A percentile compares a stretch with the other conserved stretches of the same genome.
Conservation (phyloP, 2,888 invertebrate genomes). For the Gasteruption jaculator region DNA sequence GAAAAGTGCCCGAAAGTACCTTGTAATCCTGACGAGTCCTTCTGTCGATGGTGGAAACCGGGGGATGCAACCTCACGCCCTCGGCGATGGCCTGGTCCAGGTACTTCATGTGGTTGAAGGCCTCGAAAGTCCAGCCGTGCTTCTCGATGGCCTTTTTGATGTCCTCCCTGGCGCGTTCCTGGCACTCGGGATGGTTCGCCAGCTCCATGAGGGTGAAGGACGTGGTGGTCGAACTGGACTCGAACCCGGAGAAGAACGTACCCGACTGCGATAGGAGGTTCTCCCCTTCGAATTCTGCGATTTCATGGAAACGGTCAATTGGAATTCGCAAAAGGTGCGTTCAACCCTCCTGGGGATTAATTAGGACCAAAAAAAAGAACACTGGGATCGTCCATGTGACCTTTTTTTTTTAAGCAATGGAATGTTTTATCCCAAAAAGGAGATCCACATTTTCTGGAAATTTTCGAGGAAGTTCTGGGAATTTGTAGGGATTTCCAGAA, state of each 20-base stretch:
- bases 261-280: constrained; percentile 42
- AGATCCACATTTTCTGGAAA: too few relatives aligned
- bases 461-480: too few relatives aligned
- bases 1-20: constrained; percentile 21
- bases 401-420: too few relatives aligned
- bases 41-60: constrained; percentile 42
- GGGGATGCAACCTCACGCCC: constrained; percentile 40
- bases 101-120: constrained; percentile 43
- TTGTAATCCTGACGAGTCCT: constrained; percentile 36
- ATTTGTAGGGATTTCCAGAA: too few relatives aligned
- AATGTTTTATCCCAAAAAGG: too few relatives aligned
- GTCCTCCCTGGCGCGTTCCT: constrained; percentile 33
- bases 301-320: constrained; percentile 1
- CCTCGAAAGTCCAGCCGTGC: constrained; percentile 39
- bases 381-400: too few relatives aligned
- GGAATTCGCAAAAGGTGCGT: too few relatives aligned
- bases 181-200: constrained; percentile 32
- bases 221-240: constrained; percentile 39
- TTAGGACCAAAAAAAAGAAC: not conserved
- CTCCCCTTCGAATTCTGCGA: constrained; percentile 41
- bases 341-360: not conserved
- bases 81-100: constrained; percentile 39
- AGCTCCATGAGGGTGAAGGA: constrained; percentile 41
- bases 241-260: constrained; percentile 45
- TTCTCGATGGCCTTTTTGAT: constrained; percentile 33